Evolutionary conservation across 2,888 invertebrate genomes (phyloP).

Genomic region (Aporophyla nigra): DNA sequence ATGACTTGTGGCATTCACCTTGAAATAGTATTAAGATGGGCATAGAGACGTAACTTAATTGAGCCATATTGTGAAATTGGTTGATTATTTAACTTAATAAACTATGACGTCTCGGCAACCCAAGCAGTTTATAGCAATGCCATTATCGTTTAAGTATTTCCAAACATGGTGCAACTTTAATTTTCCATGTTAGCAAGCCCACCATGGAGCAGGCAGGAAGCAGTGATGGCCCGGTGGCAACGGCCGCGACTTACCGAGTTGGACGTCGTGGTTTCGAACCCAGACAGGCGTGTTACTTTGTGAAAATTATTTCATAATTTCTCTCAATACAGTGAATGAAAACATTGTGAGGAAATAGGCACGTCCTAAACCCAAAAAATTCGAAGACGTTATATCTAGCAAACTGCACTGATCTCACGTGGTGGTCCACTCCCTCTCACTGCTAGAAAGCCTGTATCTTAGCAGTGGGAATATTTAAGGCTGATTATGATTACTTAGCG

Average conservation of each 20-base stretch:
- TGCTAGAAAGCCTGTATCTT: background rate
- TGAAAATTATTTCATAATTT: too few species aligned
- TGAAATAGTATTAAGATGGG: background rate
- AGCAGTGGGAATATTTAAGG: background rate
- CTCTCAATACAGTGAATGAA: background rate
- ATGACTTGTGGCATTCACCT: slow-evolving; percentile 5
- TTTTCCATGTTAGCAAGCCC: too few species aligned
- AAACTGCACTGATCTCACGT: background rate
- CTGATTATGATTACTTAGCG: background rate
- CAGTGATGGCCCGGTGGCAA: too few species aligned
- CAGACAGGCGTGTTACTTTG: too few species aligned
- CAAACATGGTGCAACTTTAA: background rate
- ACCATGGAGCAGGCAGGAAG: too few species aligned
- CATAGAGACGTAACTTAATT: background rate
- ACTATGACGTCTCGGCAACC: background rate
- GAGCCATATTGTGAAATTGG: background rate
- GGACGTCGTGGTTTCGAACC: too few species aligned
- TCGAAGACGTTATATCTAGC: background rate
- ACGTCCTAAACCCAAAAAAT: background rate
- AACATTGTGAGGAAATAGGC: background rate
- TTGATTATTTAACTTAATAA: background rate
- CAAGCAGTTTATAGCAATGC: background rate
- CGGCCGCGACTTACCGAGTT: too few species aligned
- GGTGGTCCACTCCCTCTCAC: background rate
- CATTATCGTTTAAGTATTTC: too few species aligned